Conservation (phyloP, 2,113 vertebrate species). For the Nothocercus nigrocapillus region DNA sequence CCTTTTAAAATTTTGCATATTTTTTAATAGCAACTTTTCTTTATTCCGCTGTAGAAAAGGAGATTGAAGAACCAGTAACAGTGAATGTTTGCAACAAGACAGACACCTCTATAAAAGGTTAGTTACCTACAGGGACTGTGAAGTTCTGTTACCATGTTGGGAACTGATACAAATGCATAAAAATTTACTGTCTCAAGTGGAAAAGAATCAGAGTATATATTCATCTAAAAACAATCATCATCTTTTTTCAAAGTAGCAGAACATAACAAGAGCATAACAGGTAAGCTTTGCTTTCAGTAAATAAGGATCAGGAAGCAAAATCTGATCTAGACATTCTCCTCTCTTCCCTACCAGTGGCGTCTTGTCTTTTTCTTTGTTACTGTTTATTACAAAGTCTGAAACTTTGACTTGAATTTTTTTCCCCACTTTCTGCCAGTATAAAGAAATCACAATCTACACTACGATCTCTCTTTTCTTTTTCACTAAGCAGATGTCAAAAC, state of each 20-base stretch:
- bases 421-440: background rate
- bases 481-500: background rate
- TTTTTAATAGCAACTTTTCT: background rate
- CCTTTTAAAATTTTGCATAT: background rate
- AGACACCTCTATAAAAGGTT: background rate
- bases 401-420: rapidly evolving
- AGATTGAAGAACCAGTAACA: background rate
- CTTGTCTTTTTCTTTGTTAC: background rate
- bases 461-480: background rate
- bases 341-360: background rate
- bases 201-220: background rate
- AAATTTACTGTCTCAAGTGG: background rate
- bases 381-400: background rate
- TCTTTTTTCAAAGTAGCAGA: background rate
- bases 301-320: background rate
- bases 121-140: background rate
- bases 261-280: background rate
- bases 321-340: background rate
- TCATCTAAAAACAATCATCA: background rate
- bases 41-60: background rate
- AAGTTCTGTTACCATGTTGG: background rate
- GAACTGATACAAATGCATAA: background rate
- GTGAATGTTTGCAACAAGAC: background rate
- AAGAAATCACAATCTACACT: background rate
- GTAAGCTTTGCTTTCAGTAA: background rate